Base-by-base conservation (phyloP, 2,797 vertebrate species). In the Sphaeramia orbicularis region DNA sequence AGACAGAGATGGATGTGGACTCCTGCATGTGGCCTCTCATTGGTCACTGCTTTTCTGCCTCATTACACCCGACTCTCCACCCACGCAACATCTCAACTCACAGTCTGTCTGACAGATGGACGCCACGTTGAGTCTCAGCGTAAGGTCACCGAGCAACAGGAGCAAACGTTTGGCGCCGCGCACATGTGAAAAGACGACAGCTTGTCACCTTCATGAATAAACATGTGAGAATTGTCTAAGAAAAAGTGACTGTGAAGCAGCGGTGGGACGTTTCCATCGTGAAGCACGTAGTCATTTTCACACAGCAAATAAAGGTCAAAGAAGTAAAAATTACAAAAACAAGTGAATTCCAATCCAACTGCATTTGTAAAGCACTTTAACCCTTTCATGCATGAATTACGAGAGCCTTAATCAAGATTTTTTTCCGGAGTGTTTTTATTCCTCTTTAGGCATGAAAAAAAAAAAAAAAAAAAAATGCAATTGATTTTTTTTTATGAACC, bases 51-150 rank as follows among this genome's bases (percentile, higher is more conserved):
- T 63, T 51, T 52, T 69, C 62, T 45, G 70, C 57, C 77, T 83
- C 74, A 59, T 69, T 78, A 55, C 79, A 40, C 71, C 12, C 7
- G 1, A 15, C 43, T 27, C 19, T 15, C 40, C 43, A 9, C 38
- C 58, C 55, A 32, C 57, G 41, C 50, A 38, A 14, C 71, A 59
- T 53, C 65, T 7, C 50, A 42, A 36, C 56, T 55, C 59, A 15
- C 12, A 37, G 67, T 61, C 44, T 15, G 53, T 51, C 61, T 62
- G 78, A 76, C 68, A 69, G 71, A 80, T 65, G 35, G 60, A 49
- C 4, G 36, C 8, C 2, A 10, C 0, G 62, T 72, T 30, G 57
- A 42, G 24, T 49, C 65, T 43, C 4, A 12, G 45, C 9, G 13
- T 40, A 41, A 68, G 67, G 67, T 75, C 74, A 61, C 11, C 1